phyloP scores from a whole-genome alignment of 2,113 vertebrate species.

The Ptychochromis oligacanthus region DNA sequence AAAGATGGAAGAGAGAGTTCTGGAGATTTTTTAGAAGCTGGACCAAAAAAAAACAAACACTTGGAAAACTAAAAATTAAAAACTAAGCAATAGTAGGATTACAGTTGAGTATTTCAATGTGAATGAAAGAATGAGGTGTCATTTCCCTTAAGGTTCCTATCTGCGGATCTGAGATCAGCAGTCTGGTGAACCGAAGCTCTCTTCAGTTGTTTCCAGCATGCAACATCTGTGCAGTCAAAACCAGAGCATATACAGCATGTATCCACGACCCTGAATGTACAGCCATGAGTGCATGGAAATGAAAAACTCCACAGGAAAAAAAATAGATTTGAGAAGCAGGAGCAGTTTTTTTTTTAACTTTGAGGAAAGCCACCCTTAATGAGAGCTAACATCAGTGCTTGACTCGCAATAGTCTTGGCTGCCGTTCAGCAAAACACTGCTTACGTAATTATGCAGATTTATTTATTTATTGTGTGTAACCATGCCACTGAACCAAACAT shows the following conservation, averaged over 20 bases:
- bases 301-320: not conserved
- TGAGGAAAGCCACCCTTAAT: conserved; percentile 30
- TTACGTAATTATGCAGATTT: conserved; percentile 72
- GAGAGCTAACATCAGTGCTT: conserved; percentile 33
- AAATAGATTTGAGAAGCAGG: not conserved
- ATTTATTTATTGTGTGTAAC: conserved; percentile 73
- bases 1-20: conserved; percentile 17
- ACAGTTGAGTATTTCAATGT: conserved; percentile 21
- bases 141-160: conserved; percentile 4
- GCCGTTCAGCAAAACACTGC: conserved; percentile 43
- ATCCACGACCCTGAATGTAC: conserved; percentile 8
- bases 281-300: conserved; percentile 16
- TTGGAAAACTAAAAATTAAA: not conserved
- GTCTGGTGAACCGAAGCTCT: conserved; percentile 39
- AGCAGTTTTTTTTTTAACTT: not conserved
- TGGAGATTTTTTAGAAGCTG: conserved; percentile 19
- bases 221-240: conserved; percentile 24
- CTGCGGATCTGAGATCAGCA: conserved; percentile 51
- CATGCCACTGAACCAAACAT: conserved; percentile 66
- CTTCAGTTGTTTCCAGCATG: conserved; percentile 38
- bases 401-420: conserved; percentile 32
- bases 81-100: conserved; percentile 31
- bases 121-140: not conserved
- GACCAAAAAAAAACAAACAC: not conserved
- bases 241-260: not conserved